phyloP scores from a whole-genome alignment of 2,113 vertebrate genomes.

The Notarius quadriscutis region DNA sequence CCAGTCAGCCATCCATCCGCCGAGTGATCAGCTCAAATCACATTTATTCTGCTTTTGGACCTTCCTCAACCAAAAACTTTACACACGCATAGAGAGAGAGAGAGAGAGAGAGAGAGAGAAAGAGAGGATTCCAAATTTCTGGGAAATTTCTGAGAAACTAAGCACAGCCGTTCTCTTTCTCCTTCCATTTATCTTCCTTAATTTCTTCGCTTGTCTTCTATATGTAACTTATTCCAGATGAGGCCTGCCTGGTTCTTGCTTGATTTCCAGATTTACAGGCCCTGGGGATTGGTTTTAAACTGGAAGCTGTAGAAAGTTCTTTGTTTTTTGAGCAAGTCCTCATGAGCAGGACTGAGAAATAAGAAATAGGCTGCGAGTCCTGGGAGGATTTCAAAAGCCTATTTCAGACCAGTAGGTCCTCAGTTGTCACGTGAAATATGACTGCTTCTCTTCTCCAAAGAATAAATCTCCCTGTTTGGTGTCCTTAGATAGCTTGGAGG shows the following conservation, averaged over 20 bases:
- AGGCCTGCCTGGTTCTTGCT: slow-evolving; percentile 29
- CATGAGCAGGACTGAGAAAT: slow-evolving; percentile 23
- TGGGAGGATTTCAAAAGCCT: slow-evolving; percentile 37
- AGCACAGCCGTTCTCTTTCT: background rate
- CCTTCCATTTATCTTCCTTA: slow-evolving; percentile 33
- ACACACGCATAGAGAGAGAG: background rate
- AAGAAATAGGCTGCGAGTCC: slow-evolving; percentile 35
- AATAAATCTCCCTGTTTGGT: slow-evolving; percentile 40
- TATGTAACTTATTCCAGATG: slow-evolving; percentile 45
- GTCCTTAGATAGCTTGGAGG: slow-evolving; percentile 23
- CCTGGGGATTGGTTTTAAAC: slow-evolving; percentile 34
- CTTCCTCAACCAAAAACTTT: background rate
- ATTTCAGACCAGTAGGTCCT: slow-evolving; percentile 33
- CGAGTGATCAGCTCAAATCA: slow-evolving; percentile 23
- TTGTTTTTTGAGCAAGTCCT: slow-evolving; percentile 32
- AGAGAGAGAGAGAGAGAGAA: background rate
- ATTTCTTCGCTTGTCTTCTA: slow-evolving; percentile 33
- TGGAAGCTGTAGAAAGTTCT: slow-evolving; percentile 32
- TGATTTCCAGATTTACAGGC: slow-evolving; percentile 35
- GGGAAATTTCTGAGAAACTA: slow-evolving; percentile 21
- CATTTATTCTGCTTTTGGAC: background rate
- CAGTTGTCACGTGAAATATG: slow-evolving; percentile 35
- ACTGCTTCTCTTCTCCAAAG: slow-evolving; percentile 27
- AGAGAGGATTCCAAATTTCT: slow-evolving; percentile 8
- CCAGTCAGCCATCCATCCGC: slow-evolving; percentile 25